Evolutionary conservation across 2,888 invertebrate genomes (phyloP), one percentile per base, ranked within the genome.

Genomic region (Polylopha cassiicola): DNA sequence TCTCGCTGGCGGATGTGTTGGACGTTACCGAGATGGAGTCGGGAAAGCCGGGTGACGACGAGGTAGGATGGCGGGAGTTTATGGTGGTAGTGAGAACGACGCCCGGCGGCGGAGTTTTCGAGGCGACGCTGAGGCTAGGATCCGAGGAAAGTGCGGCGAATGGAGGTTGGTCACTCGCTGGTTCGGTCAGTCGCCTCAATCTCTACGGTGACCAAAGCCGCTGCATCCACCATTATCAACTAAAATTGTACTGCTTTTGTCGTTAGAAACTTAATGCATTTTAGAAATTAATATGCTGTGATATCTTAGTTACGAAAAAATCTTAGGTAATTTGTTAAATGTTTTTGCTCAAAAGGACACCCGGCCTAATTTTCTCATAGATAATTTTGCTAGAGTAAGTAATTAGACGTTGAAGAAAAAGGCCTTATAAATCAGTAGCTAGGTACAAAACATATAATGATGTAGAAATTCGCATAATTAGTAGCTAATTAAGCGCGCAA

Each of bases 221-320:
- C 51, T 95, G 95, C 64, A 87, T 94, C 28, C 88, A 91, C 44
- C 90, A 94, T 58, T 91, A 90, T 58, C 88, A 89, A 53, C 82
- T 94, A 46, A 92, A 93, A 65, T 85, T 94, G 43, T 94, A 93
- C 65, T 94, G 94, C 75, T 94, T 89, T 66, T 94, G 94, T 51
- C 57, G 43, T 39, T 70, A 53, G 22, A 43, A 42, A 41, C 46
- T 53, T 44, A 50, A 50, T 53, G 49, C 51, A 50, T 49, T 29
- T 15, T 17, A 8, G 18, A 22, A 17, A 31, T 23, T 4, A 7
- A 42, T 17, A 39, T 57, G 37, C 61, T 61, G 66, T 67, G 65
- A 66, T 65, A 61, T 56, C 51, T 44, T 44, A 36, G 37, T 49
- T 42, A 39, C 37, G 49, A 29, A 27, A 38, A 43, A 37, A 45